phyloP scores from a whole-genome alignment of 2,888 invertebrate species.

The Eupithecia exiguata region DNA sequence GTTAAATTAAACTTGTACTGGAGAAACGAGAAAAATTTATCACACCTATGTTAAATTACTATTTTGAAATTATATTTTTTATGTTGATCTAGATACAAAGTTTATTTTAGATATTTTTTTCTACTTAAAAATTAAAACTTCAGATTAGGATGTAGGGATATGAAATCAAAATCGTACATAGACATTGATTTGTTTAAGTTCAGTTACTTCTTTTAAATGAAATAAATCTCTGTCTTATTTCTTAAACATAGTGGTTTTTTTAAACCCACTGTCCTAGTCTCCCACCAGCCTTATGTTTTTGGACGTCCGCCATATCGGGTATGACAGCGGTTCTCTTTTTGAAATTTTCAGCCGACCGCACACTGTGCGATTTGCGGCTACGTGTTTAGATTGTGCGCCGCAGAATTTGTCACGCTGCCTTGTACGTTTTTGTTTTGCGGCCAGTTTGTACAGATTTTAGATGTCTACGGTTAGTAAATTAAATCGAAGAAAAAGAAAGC shows the following conservation, averaged over 20 bases:
- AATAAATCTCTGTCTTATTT: no score
- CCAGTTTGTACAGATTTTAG: conserved; percentile 37
- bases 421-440: conserved; percentile 42
- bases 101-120: no score
- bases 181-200: no score
- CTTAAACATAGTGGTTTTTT: no score
- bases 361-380: conserved; percentile 74
- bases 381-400: conserved; percentile 70
- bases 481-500: background rate
- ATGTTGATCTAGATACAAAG: no score
- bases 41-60: background rate
- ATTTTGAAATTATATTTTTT: no score
- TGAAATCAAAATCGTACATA: no score
- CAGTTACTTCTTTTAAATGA: no score
- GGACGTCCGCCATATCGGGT: conserved; percentile 81
- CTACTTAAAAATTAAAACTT: background rate
- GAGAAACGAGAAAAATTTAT: background rate
- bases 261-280: conserved; percentile 6
- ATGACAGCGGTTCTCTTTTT: conserved; percentile 81
- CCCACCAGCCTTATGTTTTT: conserved; percentile 50
- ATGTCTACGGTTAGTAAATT: background rate
- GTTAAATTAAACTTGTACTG: background rate
- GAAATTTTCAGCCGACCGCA: conserved; percentile 74
- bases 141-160: no score
- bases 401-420: conserved; percentile 58